Conservation (phyloP, 2,888 invertebrate species). For the Andricus quercusramuli region DNA sequence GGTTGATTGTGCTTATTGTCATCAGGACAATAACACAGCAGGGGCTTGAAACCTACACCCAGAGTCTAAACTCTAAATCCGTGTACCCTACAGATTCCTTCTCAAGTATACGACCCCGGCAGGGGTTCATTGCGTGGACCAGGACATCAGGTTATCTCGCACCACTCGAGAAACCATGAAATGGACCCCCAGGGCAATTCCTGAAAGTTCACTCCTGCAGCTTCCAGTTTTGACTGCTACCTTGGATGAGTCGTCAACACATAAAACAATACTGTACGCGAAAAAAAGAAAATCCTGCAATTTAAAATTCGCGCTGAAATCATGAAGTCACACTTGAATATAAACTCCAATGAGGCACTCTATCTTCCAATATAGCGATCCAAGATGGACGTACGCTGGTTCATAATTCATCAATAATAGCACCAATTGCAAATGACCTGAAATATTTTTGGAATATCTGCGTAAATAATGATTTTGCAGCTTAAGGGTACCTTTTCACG, state of each 20-base stretch:
- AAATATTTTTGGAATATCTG: no score
- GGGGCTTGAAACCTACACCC: slow-evolving; percentile 72
- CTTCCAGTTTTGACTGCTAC: neutral
- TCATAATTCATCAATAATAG: no score
- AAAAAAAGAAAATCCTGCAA: neutral
- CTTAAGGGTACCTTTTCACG: no score
- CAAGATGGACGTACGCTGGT: no score
- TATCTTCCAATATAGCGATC: no score
- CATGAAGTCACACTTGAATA: neutral
- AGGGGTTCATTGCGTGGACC: slow-evolving; percentile 29
- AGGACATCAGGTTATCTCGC: slow-evolving; percentile 15
- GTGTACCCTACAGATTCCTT: slow-evolving; percentile 43
- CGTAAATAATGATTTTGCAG: no score
- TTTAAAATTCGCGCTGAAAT: neutral
- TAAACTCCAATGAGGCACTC: no score
- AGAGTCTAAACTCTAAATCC: slow-evolving; percentile 46
- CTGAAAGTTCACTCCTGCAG: slow-evolving; percentile 36
- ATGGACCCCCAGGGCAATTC: slow-evolving; percentile 52
- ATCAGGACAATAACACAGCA: slow-evolving; percentile 64
- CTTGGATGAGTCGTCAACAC: neutral
- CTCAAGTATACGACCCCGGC: slow-evolving; percentile 45
- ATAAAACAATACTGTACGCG: neutral
- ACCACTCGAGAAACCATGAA: slow-evolving; percentile 52
- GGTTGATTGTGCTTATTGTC: slow-evolving; percentile 71
- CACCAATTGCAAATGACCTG: no score